Base-by-base conservation (phyloP, 2,113 vertebrate genomes). In the Platichthys flesus region DNA sequence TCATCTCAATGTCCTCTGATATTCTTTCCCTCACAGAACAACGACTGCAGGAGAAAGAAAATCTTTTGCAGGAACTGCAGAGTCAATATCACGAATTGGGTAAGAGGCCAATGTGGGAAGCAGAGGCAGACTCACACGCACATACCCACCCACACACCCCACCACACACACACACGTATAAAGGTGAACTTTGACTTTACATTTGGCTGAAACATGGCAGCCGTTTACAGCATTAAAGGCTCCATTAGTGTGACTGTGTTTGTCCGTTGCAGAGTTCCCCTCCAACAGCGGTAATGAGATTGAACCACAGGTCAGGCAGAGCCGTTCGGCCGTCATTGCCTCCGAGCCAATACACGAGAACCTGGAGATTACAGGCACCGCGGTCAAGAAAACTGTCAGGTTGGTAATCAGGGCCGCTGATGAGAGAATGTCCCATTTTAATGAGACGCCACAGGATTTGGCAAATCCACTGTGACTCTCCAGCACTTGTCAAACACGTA, bases 11-110 rank as follows among this genome's bases (percentile, higher is more conserved):
- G 26, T 28, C 26, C 26, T 5, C 2, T 21, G n/a, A 23, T 9
- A n/a, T 20, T 64, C 63, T 7, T 9, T 4, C 62, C 20, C 55
- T 52, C 35, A 24, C 49, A 95, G 94, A 93, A 60, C 61, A 80
- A 74, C 85, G 91, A 49, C 85, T 95, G 28, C 80, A 90, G 14
- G 92, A 94, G 63, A 95, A 94, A 68, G 93, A 95, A 37, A 91
- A 76, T 42, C 59, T 89, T 40, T 56, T 95, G 47, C 85, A 93
- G 67, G 63, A 93, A 9, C 88, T 95, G 12, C 90, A 94, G 35
- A 84, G 71, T 76, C 91, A 91, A 26, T 85, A 94, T 69, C 83
- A 91, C 24, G 91, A 92, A 24, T 74, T 92, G 0, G 92, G 94
- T 95, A 85, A 85, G 90, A 74, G 4, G 14, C 10, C 52, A 42